These are phyloP conservation scores for Calephelis virginiensis DNA, from an alignment of 1,140 invertebrate genomes.

Conservation along the genomic window DNA sequence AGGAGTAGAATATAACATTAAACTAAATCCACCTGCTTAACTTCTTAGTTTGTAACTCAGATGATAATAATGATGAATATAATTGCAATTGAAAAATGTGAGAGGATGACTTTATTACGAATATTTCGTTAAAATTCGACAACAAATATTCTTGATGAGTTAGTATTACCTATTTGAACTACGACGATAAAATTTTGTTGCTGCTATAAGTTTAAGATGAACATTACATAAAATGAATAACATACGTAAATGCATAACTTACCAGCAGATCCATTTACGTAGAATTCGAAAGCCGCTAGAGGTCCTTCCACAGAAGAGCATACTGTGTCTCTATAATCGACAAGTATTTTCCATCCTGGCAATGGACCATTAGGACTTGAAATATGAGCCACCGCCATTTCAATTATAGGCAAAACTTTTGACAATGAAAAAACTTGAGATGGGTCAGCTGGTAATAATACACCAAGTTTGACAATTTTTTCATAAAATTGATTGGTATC, in stretches of 20 bases:
- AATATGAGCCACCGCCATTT: constrained; percentile 84
- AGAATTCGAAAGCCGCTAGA: constrained; percentile 88
- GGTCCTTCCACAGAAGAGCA: constrained; percentile 89
- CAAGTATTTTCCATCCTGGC: constrained; percentile 83
- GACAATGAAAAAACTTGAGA: constrained; percentile 82
- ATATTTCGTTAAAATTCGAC: no score
- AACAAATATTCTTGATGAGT: no score
- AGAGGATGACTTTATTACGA: no score
- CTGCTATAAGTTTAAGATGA: neutral
- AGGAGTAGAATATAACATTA: no score
- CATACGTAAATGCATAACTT: constrained; percentile 39
- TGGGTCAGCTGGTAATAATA: constrained; percentile 83
- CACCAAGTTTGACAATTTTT: constrained; percentile 80
- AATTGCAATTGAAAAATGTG: no score
- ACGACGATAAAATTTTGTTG: no score
- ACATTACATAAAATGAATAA: neutral
- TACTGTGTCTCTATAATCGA: constrained; percentile 86
- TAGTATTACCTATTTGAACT: no score
- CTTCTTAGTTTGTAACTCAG: no score
- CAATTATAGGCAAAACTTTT: constrained; percentile 86
- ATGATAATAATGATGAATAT: no score
- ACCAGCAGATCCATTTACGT: constrained; percentile 84
- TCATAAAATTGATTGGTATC: constrained; percentile 49
- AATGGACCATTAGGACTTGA: constrained; percentile 80
- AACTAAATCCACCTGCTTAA: no score